These are phyloP conservation scores for Cirrhinus molitorella DNA, from an alignment of 2,797 vertebrate species.

Conservation along the genomic window DNA sequence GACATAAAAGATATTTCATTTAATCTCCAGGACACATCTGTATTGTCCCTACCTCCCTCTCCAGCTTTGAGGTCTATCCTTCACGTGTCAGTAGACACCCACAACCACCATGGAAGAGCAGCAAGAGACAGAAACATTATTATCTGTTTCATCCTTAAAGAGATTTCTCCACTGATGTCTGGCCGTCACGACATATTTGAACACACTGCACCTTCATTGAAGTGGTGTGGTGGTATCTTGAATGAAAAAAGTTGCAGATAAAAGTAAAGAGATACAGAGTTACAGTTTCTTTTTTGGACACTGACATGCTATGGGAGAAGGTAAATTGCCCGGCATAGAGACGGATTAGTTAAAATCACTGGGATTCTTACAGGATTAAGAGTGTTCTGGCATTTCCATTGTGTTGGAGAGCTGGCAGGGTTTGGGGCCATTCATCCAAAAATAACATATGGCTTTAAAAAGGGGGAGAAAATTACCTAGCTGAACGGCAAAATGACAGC, in stretches of 20 bases:
- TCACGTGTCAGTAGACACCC: slow-evolving; percentile 21
- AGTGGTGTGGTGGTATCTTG: slow-evolving; percentile 2
- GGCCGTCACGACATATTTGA: slow-evolving; percentile 63
- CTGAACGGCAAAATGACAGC: slow-evolving; percentile 7
- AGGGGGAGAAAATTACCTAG: slow-evolving; percentile 27
- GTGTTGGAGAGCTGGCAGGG: slow-evolving; percentile 59
- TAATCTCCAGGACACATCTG: neutral
- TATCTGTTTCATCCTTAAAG: slow-evolving; percentile 58
- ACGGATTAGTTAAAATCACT: slow-evolving; percentile 66
- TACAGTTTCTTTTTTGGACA: slow-evolving; percentile 49
- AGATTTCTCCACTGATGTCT: slow-evolving; percentile 74
- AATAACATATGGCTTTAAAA: slow-evolving; percentile 55
- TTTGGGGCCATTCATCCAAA: slow-evolving; percentile 62
- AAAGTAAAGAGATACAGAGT: slow-evolving; percentile 56
- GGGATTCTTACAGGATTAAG: slow-evolving; percentile 69
- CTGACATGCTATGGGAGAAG: slow-evolving; percentile 66
- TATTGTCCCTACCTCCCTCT: neutral
- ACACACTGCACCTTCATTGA: slow-evolving; percentile 26
- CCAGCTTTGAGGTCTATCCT: slow-evolving; percentile 10
- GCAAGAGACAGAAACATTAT: slow-evolving; percentile 70
- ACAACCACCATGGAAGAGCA: slow-evolving; percentile 57
- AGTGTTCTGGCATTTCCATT: slow-evolving; percentile 64
- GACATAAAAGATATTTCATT: neutral
- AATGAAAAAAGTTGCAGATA: slow-evolving; percentile 39
- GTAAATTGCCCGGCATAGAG: slow-evolving; percentile 60